These are phyloP conservation scores for Strix aluco DNA, from an alignment of 2,113 vertebrate genomes.

Conservation along the genomic window DNA sequence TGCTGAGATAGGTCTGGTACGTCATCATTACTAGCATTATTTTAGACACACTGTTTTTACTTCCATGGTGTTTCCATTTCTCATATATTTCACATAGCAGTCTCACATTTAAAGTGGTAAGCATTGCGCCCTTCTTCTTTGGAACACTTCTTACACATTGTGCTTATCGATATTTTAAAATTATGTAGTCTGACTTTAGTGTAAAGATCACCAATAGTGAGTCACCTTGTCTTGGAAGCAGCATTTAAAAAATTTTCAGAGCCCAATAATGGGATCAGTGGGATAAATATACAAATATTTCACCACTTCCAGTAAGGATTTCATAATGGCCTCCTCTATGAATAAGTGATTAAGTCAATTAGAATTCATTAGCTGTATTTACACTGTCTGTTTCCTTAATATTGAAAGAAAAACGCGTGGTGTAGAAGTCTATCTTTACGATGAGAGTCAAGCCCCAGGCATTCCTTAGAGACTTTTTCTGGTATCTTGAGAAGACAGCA, in stretches of 20 bases:
- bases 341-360: conserved; percentile 21
- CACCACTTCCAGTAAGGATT: neutral
- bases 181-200: neutral
- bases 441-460: conserved; percentile 23
- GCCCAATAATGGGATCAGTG: neutral
- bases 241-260: neutral
- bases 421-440: conserved; percentile 16
- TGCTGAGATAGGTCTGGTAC: neutral
- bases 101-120: neutral
- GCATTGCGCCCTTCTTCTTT: neutral
- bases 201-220: neutral
- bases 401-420: neutral
- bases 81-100: neutral
- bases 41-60: neutral
- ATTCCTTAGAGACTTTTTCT: conserved; percentile 55
- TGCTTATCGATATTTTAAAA: neutral
- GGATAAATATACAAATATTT: neutral
- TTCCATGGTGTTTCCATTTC: neutral
- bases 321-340: neutral
- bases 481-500: conserved; percentile 45
- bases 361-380: conserved; percentile 38
- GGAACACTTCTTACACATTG: neutral
- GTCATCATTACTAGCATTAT: neutral
- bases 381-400: neutral
- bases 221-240: neutral